Evolutionary conservation across 2,797 vertebrate genomes (phyloP).

Genomic region (Xenops minutus): DNA sequence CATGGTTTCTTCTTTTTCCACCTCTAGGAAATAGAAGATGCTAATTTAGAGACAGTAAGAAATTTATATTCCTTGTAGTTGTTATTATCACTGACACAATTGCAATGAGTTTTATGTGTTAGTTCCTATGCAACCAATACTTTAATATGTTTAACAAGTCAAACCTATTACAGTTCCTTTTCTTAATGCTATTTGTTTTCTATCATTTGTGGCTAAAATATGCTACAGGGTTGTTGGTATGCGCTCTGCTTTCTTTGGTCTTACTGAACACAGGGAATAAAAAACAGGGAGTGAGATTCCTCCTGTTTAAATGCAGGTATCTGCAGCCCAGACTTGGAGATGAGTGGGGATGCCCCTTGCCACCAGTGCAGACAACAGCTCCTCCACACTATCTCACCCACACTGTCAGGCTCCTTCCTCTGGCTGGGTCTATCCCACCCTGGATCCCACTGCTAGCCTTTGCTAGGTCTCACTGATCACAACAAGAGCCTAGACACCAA

Average conservation of each 20-base stretch:
- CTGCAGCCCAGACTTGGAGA: neutral
- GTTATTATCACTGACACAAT: neutral
- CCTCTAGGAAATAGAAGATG: neutral
- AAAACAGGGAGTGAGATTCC: neutral
- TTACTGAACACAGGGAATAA: neutral
- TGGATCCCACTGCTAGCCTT: neutral
- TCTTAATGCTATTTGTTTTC: neutral
- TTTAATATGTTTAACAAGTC: neutral
- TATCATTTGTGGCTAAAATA: neutral
- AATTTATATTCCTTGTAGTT: conserved; percentile 7
- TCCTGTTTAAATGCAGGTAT: neutral
- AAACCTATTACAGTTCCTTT: neutral
- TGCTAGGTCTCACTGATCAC: neutral
- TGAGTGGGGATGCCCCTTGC: rapidly evolving
- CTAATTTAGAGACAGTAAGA: neutral
- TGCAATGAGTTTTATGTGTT: neutral
- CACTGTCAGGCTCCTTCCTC: neutral
- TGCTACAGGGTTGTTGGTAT: neutral
- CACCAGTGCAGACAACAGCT: rapidly evolving
- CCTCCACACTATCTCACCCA: neutral
- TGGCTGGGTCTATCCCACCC: neutral
- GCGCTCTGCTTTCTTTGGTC: neutral
- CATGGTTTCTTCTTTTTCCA: neutral
- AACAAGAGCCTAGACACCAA: neutral
- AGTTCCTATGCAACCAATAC: neutral